phyloP scores from a whole-genome alignment of 1,140 invertebrate species.

The Drusus annulatus region DNA sequence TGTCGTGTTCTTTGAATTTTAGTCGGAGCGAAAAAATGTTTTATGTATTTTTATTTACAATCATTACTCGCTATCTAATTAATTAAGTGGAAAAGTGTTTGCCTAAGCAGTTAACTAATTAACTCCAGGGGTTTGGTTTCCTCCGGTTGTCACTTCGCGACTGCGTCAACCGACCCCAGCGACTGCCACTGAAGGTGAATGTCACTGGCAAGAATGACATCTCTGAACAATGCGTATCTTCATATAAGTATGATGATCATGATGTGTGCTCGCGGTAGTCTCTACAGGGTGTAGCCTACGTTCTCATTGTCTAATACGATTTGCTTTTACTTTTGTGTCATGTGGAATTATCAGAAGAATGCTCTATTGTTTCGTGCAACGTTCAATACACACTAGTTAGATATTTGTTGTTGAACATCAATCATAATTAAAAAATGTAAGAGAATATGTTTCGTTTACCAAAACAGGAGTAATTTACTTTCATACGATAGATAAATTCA shows the following conservation, averaged over 20 bases:
- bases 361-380: background rate
- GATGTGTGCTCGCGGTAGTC: background rate
- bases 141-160: background rate
- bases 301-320: slow-evolving; percentile 4
- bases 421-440: too few relatives aligned
- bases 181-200: slow-evolving; percentile 21
- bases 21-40: background rate
- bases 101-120: too few relatives aligned
- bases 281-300: background rate
- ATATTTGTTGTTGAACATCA: too few relatives aligned
- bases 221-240: background rate
- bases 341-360: background rate
- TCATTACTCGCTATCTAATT: too few relatives aligned
- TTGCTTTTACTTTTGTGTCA: background rate
- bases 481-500: too few relatives aligned
- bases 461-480: too few relatives aligned
- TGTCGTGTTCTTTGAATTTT: background rate
- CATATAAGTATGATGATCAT: slow-evolving; percentile 2
- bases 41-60: too few relatives aligned
- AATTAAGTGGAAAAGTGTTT: background rate
- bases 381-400: background rate
- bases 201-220: slow-evolving; percentile 2
- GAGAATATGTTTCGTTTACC: too few relatives aligned
- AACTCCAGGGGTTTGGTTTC: background rate
- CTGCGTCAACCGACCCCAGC: background rate